A percentile compares a stretch with the other conserved stretches of the same genome.
phyloP scores from a whole-genome alignment of 2,797 vertebrate genomes.

The Novumbra hubbsi region DNA sequence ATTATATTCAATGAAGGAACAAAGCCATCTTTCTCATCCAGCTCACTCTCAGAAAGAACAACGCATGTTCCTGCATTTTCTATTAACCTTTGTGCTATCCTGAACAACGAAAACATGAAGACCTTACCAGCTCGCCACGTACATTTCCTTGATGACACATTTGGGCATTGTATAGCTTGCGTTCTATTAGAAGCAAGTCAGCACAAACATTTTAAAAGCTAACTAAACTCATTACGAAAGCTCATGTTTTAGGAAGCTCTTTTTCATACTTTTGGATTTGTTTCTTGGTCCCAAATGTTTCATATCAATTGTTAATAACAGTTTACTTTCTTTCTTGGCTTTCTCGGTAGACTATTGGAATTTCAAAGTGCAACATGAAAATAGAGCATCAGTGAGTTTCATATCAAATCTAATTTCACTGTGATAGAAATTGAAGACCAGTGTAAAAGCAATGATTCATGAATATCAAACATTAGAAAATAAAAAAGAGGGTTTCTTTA shows the following conservation, averaged over 20 bases:
- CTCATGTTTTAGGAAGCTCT: slow-evolving; percentile 40
- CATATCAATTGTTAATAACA: slow-evolving; percentile 15
- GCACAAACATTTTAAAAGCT: slow-evolving; percentile 6
- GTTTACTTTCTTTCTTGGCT: slow-evolving; percentile 35
- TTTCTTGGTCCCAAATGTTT: slow-evolving; percentile 21
- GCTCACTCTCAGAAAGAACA: slow-evolving; percentile 61
- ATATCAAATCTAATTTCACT: slow-evolving; percentile 39
- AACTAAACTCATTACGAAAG: not conserved
- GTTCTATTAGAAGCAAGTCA: not conserved
- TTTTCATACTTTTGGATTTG: slow-evolving; percentile 39
- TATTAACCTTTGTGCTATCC: slow-evolving; percentile 70
- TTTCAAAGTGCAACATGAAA: slow-evolving; percentile 38
- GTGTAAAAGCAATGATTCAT: slow-evolving; percentile 53
- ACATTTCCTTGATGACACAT: slow-evolving; percentile 64
- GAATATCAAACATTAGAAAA: slow-evolving; percentile 47
- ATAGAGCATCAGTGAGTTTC: slow-evolving; percentile 48
- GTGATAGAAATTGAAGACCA: slow-evolving; percentile 50
- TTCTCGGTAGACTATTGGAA: slow-evolving; percentile 51
- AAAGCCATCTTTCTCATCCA: slow-evolving; percentile 63
- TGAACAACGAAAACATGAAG: slow-evolving; percentile 63
- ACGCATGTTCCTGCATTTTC: slow-evolving; percentile 69
- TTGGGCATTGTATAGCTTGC: not conserved
- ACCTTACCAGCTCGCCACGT: slow-evolving; percentile 70
- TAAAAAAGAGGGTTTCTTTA: slow-evolving; percentile 51
- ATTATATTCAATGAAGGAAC: slow-evolving; percentile 35